Conservation (phyloP, 1,140 invertebrate genomes). For the Orchestia grillus region DNA sequence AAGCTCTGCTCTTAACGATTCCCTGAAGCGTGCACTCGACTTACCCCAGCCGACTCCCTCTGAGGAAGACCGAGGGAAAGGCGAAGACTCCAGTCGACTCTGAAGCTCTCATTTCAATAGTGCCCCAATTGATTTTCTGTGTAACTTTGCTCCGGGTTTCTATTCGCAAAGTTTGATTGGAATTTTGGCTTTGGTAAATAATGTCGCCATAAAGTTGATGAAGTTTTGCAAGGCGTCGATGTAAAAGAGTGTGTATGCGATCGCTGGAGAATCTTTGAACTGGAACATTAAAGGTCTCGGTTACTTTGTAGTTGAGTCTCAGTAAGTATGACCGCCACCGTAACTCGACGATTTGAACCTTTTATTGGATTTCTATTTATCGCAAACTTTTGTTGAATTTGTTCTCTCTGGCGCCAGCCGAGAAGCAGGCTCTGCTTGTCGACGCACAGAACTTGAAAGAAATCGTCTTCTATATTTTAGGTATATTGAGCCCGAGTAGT, state of each 20-base stretch:
- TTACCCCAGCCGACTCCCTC: background rate
- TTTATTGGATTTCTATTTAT: conserved; percentile 3
- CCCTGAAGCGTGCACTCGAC: conserved; percentile 12
- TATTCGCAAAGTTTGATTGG: conserved; percentile 54
- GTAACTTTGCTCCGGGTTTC: conserved; percentile 52
- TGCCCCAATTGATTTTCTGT: conserved; percentile 34
- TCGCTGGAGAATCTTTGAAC: conserved; percentile 13
- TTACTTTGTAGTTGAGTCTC: conserved; percentile 13
- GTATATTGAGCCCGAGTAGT: too few relatives aligned
- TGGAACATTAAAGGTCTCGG: conserved; percentile 2
- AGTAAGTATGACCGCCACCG: background rate
- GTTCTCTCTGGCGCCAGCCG: background rate
- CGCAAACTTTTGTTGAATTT: background rate
- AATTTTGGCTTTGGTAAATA: conserved; percentile 56
- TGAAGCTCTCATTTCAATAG: conserved; percentile 46
- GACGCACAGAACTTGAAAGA: background rate
- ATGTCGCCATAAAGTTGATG: conserved; percentile 54
- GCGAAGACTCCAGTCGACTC: background rate
- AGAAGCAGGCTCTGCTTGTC: background rate
- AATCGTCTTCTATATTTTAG: background rate
- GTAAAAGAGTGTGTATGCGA: conserved; percentile 29
- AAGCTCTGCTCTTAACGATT: conserved; percentile 50
- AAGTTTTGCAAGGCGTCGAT: conserved; percentile 16
- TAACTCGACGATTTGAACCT: conserved; percentile 27
- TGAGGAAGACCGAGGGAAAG: conserved; percentile 3